These are phyloP conservation scores for Triplophysa rosa DNA, from an alignment of 2,113 vertebrate species.

Conservation along the genomic window DNA sequence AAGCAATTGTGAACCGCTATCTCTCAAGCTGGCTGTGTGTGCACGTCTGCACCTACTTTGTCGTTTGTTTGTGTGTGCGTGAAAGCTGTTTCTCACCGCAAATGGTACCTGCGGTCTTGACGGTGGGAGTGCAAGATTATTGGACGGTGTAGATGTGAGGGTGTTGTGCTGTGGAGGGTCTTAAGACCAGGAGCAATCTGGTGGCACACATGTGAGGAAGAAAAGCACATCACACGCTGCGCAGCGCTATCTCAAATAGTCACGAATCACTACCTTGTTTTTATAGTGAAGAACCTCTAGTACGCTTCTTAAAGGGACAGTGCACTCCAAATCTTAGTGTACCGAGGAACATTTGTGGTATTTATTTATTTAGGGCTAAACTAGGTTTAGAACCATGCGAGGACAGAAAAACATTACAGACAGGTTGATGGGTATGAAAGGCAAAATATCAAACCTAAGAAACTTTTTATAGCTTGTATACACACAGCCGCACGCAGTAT, in stretches of 20 bases:
- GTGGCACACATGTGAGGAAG: background rate
- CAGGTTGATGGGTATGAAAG: no score
- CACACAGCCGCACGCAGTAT: no score
- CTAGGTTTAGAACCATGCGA: no score
- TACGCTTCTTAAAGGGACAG: background rate
- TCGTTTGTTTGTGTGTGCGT: constrained; percentile 53
- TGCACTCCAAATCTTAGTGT: no score
- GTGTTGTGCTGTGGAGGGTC: background rate
- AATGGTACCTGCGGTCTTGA: constrained; percentile 5
- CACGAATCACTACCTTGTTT: background rate
- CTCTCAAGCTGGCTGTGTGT: background rate
- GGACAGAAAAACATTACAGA: no score
- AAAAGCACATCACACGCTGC: background rate
- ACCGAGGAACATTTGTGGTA: no score
- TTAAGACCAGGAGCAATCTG: background rate
- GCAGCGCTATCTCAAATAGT: background rate
- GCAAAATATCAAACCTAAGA: no score
- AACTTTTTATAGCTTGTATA: no score
- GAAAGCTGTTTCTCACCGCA: constrained; percentile 6
- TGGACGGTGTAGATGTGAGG: constrained; percentile 36
- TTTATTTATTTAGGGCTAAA: no score
- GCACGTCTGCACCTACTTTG: background rate
- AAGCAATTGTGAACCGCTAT: background rate
- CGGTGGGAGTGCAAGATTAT: constrained; percentile 44
- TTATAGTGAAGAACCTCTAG: background rate